Evolutionary conservation across 2,797 vertebrate species (phyloP), one percentile per base, ranked within the genome.

Genomic region (Coendou prehensilis): DNA sequence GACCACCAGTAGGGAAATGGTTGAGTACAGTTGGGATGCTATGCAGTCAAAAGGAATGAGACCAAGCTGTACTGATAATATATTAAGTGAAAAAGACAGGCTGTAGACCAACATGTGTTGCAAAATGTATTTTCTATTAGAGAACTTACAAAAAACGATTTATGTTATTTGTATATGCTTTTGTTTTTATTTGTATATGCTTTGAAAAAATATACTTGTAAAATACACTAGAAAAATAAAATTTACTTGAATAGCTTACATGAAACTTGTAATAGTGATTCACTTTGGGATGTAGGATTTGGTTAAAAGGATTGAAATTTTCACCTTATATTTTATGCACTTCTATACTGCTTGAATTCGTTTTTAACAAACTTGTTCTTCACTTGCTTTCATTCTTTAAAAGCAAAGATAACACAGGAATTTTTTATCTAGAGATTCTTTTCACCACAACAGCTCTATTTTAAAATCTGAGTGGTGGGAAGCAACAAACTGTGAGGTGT

Each of bases 391-490:
- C 28, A 67, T 75, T 87, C 86, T 94, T 89, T 69, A 84, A 87
- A 92, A 82, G 69, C 18, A 81, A 86, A 81, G 33, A 13, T 81
- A 73, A 52, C 10, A n/a, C 23, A 93, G 63, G 41, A 82, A 87
- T 73, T 87, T 37, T 71, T 73, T n/a, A 71, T 15, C n/a, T 83
- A 61, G 22, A 94, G 67, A 1, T 92, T 73, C 37, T 96, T 87
- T 67, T 80, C 87, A 47, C 9, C 13, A 28, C 2, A 26, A 47
- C 23, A 63, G 11, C 13, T 73, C 45, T 47, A 45, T 54, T 94
- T 88, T 85, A 82, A 93, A 82, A 79, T 83, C 28, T 79, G 67
- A 94, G 41, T 26, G 87, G 69, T n/a, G 37, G 23, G 56, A 82
- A 61, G 45, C 80, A 75, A 59, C 26, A 56, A 81, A 59, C 5